Evolutionary conservation across 1,140 invertebrate genomes (phyloP), one percentile per base, ranked within the genome.

Genomic region (Solenopsis fugax): DNA sequence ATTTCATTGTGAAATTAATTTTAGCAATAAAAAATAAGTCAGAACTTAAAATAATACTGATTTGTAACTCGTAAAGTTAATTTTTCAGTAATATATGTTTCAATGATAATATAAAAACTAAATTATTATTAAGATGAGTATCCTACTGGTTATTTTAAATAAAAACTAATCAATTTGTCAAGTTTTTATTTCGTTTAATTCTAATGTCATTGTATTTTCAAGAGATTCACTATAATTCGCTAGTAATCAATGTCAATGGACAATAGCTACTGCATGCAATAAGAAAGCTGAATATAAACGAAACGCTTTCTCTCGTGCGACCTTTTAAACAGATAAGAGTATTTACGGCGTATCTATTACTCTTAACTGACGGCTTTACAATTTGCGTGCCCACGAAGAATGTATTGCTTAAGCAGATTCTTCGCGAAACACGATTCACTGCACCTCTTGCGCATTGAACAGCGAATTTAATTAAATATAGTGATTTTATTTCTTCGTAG

Each of bases 311-410:
- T 80, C 77, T 69, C 50, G 16, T 54, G n/a, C 62, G n/a, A 80
- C 48, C 77, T 81, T 81, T 81, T 56, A 80, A 69, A 69, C 34
- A 41, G 62, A 69, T 81, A 81, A 81, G 64, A 69, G 34, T 34
- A 45, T 65, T 50, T 78, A 78, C 29, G 29, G 76, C 45, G 16
- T 81, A 71, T 69, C 64, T 69, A 56, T 56, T 81, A 56, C 48
- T 69, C 9, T 69, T 69, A 45, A 56, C 77, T 54, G 50, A 56
- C 48, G 45, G 34, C 5, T 81, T 81, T 56, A 81, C 34, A 67
- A 81, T 81, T 81, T 81, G 77, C 50, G 12, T 48, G 21, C 18
- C 58, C 18, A 50, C 21, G 48, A 67, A 29, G 60, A 65, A 67
- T 69, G 48, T 21, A 69, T 81, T 81, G 48, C 77, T 45, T 54